These are phyloP conservation scores for Coreoperca whiteheadi DNA, from an alignment of 2,113 vertebrate genomes.

Conservation along the genomic window DNA sequence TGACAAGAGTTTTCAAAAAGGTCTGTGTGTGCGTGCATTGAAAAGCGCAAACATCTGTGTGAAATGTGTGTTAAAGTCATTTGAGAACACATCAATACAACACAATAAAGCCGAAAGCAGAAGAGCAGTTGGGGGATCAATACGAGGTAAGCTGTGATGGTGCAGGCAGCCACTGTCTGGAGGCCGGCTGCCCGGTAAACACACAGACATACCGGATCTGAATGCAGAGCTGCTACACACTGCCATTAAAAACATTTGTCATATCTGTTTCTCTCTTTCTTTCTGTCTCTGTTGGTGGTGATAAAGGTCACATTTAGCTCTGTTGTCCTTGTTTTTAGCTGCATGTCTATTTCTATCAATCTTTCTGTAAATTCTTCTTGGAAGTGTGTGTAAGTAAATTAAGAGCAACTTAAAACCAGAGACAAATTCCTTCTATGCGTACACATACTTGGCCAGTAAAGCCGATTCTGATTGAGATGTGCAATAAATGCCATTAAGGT, in stretches of 20 bases:
- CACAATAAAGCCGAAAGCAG: conserved; percentile 54
- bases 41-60: conserved; percentile 15
- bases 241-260: conserved; percentile 17
- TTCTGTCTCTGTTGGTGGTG: conserved; percentile 3
- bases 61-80: conserved; percentile 44
- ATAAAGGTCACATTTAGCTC: conserved; percentile 23
- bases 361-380: no score
- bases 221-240: conserved; percentile 35
- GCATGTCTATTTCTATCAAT: no score
- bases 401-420: no score
- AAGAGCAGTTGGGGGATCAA: conserved; percentile 65
- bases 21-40: neutral
- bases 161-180: conserved; percentile 47
- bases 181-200: conserved; percentile 48
- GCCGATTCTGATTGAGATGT: neutral
- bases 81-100: conserved; percentile 53
- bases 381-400: no score
- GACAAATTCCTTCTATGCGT: no score
- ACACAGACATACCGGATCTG: conserved; percentile 35
- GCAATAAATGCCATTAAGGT: conserved; percentile 24
- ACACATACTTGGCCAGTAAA: no score
- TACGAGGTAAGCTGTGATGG: conserved; percentile 49
- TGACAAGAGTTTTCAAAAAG: conserved; percentile 17
- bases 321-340: no score
- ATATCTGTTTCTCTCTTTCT: conserved; percentile 13